Conservation (phyloP, 2,113 vertebrate genomes). For the Nyctereutes procyonoides region DNA sequence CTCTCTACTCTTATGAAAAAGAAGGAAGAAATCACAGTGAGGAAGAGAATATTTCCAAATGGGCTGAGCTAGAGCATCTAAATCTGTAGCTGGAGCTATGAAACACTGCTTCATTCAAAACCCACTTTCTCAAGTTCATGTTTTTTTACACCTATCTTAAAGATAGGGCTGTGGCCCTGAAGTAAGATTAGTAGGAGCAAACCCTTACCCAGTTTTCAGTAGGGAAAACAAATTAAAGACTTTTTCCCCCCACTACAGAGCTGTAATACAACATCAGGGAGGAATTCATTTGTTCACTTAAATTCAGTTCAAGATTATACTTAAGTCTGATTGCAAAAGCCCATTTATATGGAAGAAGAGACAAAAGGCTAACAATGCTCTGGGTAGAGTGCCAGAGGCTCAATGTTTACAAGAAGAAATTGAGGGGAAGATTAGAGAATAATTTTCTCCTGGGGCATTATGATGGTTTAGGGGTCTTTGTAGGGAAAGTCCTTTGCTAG, state of each 20-base stretch:
- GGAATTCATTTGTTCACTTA: slow-evolving; percentile 24
- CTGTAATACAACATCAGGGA: not conserved
- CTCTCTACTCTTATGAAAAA: not conserved
- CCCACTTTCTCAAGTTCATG: slow-evolving; percentile 7
- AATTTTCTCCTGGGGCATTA: slow-evolving; percentile 56
- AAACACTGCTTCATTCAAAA: not conserved
- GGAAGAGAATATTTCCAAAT: not conserved
- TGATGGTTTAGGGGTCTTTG: not conserved
- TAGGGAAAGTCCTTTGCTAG: slow-evolving; percentile 58
- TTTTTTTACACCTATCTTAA: slow-evolving; percentile 23
- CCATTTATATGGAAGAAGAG: slow-evolving; percentile 32
- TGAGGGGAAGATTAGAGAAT: slow-evolving; percentile 63
- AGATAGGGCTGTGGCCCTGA: not conserved
- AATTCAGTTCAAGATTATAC: slow-evolving; percentile 50
- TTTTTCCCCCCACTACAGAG: not conserved
- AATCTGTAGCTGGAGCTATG: not conserved
- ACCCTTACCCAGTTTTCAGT: not conserved
- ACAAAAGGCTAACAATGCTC: slow-evolving; percentile 48
- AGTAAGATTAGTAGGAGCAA: slow-evolving; percentile 19
- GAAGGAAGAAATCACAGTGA: not conserved
- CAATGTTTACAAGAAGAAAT: slow-evolving; percentile 59
- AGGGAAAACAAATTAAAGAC: slow-evolving; percentile 42
- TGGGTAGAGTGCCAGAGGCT: slow-evolving; percentile 36
- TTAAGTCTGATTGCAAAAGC: slow-evolving; percentile 57
- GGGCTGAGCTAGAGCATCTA: not conserved